Evolutionary conservation across 2,888 invertebrate species (phyloP).

Genomic region (Stenolophus ochropezus): DNA sequence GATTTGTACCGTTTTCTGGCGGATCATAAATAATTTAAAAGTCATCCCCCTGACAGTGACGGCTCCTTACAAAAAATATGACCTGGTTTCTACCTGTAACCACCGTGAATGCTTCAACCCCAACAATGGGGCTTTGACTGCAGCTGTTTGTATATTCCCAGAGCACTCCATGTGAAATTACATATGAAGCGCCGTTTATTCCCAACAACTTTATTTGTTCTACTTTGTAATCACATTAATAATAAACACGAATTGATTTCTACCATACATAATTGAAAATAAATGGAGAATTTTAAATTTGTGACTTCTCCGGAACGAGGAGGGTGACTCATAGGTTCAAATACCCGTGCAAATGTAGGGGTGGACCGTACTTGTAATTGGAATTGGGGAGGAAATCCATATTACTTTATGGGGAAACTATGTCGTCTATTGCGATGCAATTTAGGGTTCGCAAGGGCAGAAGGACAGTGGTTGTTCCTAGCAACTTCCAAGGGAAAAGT

Average conservation of each 20-base stretch:
- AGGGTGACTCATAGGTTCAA: constrained; percentile 31
- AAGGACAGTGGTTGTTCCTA: background rate
- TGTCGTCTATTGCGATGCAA: background rate
- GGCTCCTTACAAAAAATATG: background rate
- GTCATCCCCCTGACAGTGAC: background rate
- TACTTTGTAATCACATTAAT: background rate
- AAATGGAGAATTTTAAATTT: too few relatives aligned
- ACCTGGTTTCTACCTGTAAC: background rate
- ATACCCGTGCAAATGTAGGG: constrained; percentile 15
- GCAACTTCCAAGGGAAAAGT: background rate
- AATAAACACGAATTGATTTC: background rate
- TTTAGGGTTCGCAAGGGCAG: background rate
- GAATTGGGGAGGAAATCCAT: background rate
- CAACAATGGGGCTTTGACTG: background rate
- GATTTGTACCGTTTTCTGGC: too few relatives aligned
- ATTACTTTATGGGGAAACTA: background rate
- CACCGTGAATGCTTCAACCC: background rate
- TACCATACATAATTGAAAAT: too few relatives aligned
- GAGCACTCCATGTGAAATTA: background rate
- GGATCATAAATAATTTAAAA: background rate
- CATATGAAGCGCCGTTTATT: background rate
- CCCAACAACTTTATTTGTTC: background rate
- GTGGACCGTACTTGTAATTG: background rate
- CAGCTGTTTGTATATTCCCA: background rate
- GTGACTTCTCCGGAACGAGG: background rate